These are phyloP conservation scores for Stomatorhinus ivindoensis DNA, from an alignment of 2,113 vertebrate species.

Conservation along the genomic window DNA sequence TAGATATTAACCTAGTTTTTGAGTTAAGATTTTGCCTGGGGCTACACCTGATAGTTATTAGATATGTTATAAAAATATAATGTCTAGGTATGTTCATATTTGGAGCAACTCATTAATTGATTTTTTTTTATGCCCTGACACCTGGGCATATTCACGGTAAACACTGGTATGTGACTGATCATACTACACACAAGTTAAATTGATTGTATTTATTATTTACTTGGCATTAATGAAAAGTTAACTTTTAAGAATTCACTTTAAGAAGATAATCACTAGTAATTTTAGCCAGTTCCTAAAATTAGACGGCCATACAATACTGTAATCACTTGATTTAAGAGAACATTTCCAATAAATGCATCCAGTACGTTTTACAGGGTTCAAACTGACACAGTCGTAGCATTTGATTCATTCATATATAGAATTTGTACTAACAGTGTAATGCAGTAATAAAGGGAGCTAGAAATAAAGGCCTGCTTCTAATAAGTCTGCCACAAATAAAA, in stretches of 20 bases:
- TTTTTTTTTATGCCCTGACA: not conserved
- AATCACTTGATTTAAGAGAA: not conserved
- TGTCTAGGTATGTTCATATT: not conserved
- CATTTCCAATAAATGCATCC: not conserved
- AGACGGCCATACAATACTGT: not conserved
- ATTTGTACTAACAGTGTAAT: not conserved
- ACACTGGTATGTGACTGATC: not conserved
- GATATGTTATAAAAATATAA: not conserved
- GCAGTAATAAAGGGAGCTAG: not conserved
- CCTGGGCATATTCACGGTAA: not conserved
- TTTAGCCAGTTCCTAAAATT: not conserved
- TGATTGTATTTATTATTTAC: not conserved
- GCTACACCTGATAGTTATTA: not conserved
- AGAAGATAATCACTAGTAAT: not conserved
- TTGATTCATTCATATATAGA: not conserved
- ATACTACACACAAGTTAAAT: not conserved
- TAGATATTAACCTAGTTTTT: not conserved
- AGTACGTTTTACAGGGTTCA: not conserved
- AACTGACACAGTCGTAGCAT: not conserved
- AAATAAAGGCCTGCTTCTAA: too few species aligned
- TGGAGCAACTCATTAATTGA: not conserved
- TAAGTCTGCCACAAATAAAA: too few species aligned
- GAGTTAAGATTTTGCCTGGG: not conserved
- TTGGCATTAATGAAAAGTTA: not conserved
- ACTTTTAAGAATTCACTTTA: not conserved